Percentiles rank a stretch among this genome's conserved stretches.
Evolutionary conservation across 2,797 vertebrate genomes (phyloP).

Genomic region (Phataginus tetradactyla): DNA sequence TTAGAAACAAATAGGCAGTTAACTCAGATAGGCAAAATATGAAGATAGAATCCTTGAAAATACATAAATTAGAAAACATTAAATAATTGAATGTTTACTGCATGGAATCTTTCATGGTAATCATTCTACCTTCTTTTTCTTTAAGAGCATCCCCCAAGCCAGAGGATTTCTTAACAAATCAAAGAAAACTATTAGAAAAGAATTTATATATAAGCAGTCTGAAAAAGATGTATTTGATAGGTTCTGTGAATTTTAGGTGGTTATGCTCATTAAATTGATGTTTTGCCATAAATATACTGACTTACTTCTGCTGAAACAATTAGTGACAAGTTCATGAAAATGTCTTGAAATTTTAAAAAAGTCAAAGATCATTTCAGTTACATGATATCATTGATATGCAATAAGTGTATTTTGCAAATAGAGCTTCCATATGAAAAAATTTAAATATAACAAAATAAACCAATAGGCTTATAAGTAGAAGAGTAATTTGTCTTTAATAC

Average conservation of each 20-base stretch:
- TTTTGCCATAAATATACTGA: not conserved
- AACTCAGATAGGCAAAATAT: not conserved
- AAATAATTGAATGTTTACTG: not conserved
- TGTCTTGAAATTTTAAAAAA: not conserved
- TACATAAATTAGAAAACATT: not conserved
- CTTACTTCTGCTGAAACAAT: not conserved
- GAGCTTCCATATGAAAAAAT: not conserved
- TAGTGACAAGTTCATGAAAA: not conserved
- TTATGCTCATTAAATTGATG: not conserved
- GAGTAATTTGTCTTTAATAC: not conserved
- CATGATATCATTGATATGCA: not conserved
- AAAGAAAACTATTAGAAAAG: not conserved
- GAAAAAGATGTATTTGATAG: not conserved
- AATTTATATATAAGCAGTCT: not conserved
- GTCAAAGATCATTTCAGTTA: not conserved
- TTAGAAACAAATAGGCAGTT: not conserved
- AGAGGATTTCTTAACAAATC: not conserved
- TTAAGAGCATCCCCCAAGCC: not conserved
- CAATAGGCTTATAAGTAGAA: not conserved
- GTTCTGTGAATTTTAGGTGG: not conserved
- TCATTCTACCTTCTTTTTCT: not conserved
- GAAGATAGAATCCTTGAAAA: not conserved
- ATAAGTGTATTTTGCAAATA: slow-evolving; percentile 7
- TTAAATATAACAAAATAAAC: not conserved
- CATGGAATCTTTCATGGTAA: not conserved